Evolutionary conservation across 2,888 invertebrate species (phyloP).

Genomic region (Polydrusus pterygomalis): DNA sequence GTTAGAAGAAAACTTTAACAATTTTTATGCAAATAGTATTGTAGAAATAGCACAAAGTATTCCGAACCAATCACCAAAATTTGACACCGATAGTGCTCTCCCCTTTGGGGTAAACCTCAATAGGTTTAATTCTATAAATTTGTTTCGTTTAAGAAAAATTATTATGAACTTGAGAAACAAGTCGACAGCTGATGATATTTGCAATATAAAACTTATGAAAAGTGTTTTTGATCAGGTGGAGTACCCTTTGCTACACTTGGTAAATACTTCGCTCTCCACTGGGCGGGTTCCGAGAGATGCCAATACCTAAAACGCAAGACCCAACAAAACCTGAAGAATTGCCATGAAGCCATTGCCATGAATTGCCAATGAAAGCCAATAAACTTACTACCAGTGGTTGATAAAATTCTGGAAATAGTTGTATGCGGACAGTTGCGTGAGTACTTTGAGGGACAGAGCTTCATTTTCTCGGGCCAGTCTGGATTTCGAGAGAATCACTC

Average conservation of each 20-base stretch:
- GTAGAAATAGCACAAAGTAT: neutral
- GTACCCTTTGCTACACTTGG: constrained; percentile 37
- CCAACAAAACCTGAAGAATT: constrained; percentile 18
- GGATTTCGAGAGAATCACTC: too few species aligned
- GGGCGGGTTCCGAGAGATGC: constrained; percentile 15
- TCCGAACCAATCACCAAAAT: too few species aligned
- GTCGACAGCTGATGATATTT: constrained; percentile 5
- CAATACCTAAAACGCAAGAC: constrained; percentile 22
- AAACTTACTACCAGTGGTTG: neutral
- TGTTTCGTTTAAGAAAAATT: neutral
- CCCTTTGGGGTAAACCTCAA: too few species aligned
- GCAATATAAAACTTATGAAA: neutral
- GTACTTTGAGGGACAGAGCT: too few species aligned
- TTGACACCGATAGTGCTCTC: too few species aligned
- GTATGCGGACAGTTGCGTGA: constrained; percentile 24
- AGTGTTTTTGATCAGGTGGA: constrained; percentile 21
- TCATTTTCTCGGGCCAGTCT: too few species aligned
- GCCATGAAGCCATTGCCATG: too few species aligned
- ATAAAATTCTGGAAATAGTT: too few species aligned
- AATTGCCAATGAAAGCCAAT: too few species aligned
- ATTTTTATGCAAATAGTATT: neutral
- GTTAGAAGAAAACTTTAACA: neutral
- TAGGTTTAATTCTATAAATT: too few species aligned
- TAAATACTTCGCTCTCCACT: constrained; percentile 33
- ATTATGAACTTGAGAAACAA: constrained; percentile 5